Conservation (phyloP, 2,113 vertebrate genomes). For the Sinocyclocheilus rhinocerous region DNA sequence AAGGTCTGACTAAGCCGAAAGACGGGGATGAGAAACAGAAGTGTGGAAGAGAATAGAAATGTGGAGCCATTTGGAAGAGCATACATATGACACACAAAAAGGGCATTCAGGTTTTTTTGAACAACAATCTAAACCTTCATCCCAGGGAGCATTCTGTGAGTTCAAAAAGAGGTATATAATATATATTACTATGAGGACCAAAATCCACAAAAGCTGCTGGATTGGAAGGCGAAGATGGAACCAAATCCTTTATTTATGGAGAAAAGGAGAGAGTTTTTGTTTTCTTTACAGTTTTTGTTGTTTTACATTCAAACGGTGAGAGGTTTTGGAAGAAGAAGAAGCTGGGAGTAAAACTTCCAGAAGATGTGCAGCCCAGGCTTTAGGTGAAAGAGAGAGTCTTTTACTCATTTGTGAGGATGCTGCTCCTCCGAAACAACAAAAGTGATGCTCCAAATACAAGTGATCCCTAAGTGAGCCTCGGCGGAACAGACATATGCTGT, state of each 20-base stretch:
- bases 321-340: slow-evolving; percentile 7
- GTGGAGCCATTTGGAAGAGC: slow-evolving; percentile 53
- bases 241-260: slow-evolving; percentile 60
- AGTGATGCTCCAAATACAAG: neutral
- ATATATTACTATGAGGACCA: slow-evolving; percentile 66
- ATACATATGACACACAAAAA: slow-evolving; percentile 63
- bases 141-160: slow-evolving; percentile 74
- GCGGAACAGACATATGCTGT: slow-evolving; percentile 1
- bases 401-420: neutral
- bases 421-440: slow-evolving; percentile 2
- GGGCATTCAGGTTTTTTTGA: slow-evolving; percentile 78
- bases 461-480: neutral
- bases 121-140: slow-evolving; percentile 67
- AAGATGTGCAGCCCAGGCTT: slow-evolving; percentile 1
- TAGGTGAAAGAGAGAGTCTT: neutral
- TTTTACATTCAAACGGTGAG: slow-evolving; percentile 5
- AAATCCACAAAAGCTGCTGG: slow-evolving; percentile 72
- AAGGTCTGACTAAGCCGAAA: slow-evolving; percentile 83
- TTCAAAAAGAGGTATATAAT: slow-evolving; percentile 60
- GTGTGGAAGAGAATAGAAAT: slow-evolving; percentile 25
- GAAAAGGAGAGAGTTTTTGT: slow-evolving; percentile 48
- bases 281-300: slow-evolving; percentile 49
- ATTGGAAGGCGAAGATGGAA: slow-evolving; percentile 53
- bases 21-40: slow-evolving; percentile 26
- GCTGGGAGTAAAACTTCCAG: neutral